phyloP scores from a whole-genome alignment of 92 coral and sea anemone species.

The Zoanthus solanderi region DNA sequence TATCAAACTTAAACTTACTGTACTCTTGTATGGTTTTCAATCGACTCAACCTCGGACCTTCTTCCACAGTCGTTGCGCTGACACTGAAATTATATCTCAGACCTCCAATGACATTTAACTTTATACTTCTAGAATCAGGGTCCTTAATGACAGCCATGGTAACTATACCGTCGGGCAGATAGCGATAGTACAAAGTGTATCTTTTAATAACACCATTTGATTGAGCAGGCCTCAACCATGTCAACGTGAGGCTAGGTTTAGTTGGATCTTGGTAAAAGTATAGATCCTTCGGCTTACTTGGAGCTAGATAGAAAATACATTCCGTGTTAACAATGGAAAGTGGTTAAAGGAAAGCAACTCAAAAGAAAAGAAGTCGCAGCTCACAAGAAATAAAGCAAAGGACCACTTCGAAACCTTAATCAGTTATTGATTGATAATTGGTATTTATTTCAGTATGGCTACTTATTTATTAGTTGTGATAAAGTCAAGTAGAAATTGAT shows the following conservation, averaged over 20 bases:
- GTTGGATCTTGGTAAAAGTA: neutral
- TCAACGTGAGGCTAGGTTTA: neutral
- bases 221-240: neutral
- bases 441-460: too few species aligned
- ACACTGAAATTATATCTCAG: neutral
- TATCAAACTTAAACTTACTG: neutral
- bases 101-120: constrained; percentile 21
- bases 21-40: neutral
- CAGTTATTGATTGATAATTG: too few species aligned
- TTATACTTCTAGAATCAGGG: neutral
- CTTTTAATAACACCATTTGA: neutral
- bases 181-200: constrained; percentile 24
- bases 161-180: constrained; percentile 8
- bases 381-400: neutral
- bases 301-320: neutral
- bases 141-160: neutral
- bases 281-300: neutral
- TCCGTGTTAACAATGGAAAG: neutral
- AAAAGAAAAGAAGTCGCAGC: neutral
- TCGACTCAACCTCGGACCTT: neutral
- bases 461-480: too few species aligned
- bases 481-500: neutral
- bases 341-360: neutral
- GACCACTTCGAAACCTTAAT: too few species aligned
- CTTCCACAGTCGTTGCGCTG: constrained; percentile 29